Evolutionary conservation across 2,113 vertebrate species (phyloP).

Genomic region (Chionis minor): DNA sequence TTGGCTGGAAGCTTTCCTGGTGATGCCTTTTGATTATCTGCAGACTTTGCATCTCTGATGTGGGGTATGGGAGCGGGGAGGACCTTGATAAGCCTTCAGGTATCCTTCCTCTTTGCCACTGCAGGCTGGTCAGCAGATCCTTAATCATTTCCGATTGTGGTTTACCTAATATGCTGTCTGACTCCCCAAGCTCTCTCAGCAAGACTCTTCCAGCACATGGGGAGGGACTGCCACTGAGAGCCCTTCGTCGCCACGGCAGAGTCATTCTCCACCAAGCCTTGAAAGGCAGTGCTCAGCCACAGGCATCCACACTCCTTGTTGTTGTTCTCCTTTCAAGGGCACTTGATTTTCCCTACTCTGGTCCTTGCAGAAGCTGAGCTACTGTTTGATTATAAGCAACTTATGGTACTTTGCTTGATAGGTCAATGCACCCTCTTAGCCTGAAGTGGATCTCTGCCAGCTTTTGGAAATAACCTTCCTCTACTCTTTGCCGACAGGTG

Average conservation of each 20-base stretch:
- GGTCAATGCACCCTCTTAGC: background rate
- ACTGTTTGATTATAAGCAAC: background rate
- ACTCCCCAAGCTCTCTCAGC: background rate
- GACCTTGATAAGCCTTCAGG: background rate
- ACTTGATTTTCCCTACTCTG: background rate
- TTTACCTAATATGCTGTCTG: background rate
- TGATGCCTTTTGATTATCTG: background rate
- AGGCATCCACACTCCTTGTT: background rate
- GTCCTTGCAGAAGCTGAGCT: background rate
- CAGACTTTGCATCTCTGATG: background rate
- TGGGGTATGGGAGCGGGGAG: background rate
- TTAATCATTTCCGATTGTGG: background rate
- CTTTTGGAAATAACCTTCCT: background rate
- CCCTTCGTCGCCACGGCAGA: background rate
- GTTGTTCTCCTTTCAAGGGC: background rate
- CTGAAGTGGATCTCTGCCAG: background rate
- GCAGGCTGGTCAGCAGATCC: background rate
- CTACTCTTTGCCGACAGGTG: conserved; percentile 75
- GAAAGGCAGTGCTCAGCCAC: background rate
- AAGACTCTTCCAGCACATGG: background rate
- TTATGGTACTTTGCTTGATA: background rate
- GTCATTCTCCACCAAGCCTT: background rate
- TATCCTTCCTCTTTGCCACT: background rate
- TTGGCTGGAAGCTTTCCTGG: background rate
- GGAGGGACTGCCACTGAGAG: background rate